Conservation (phyloP, 2,113 vertebrate genomes). For the Oncorhynchus masou region DNA sequence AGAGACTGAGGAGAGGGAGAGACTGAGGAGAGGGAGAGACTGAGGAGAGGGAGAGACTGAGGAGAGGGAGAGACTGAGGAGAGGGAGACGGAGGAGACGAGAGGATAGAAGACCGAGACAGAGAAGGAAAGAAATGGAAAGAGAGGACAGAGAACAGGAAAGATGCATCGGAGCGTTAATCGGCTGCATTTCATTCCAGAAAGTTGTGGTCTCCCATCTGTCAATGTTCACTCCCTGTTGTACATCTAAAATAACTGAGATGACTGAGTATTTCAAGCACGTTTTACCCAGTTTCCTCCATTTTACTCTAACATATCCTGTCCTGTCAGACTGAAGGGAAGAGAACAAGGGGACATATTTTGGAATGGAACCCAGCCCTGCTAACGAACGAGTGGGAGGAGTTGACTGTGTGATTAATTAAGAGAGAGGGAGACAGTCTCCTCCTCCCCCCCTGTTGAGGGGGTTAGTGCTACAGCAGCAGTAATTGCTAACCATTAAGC, state of each 20-base stretch:
- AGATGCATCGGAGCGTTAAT: no score
- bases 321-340: not conserved
- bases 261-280: not conserved
- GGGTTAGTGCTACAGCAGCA: constrained; percentile 2
- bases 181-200: no score
- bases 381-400: constrained; percentile 2
- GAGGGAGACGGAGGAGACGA: not conserved
- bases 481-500: constrained; percentile 33
- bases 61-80: not conserved
- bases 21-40: no score
- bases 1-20: not conserved
- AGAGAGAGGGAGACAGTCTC: constrained; percentile 25
- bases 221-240: not conserved
- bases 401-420: constrained; percentile 18
- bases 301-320: not conserved
- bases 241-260: not conserved
- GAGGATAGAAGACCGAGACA: not conserved
- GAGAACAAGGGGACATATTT: constrained; percentile 17
- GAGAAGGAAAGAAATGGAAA: not conserved
- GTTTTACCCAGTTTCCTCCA: not conserved
- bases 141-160: not conserved
- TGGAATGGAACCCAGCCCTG: constrained; percentile 10
- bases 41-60: no score
- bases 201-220: not conserved
- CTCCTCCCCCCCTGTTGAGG: constrained; percentile 16